Percentiles rank a stretch among this genome's conserved stretches.
Conservation (phyloP, 2,888 invertebrate species). For the Xestia c-nigrum region DNA sequence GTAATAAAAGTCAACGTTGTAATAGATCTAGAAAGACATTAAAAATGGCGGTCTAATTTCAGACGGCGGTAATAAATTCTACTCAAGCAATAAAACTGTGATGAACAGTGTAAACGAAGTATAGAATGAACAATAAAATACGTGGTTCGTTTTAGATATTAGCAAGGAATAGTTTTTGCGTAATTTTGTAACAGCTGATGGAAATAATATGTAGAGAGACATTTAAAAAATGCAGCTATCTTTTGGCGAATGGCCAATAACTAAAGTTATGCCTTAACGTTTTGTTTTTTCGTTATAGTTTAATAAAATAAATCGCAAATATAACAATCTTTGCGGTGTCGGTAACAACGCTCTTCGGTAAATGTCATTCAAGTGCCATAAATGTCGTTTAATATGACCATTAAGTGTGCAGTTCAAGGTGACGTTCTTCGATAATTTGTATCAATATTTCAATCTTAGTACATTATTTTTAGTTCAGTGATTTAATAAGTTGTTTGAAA, state of each 20-base stretch:
- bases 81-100: slow-evolving; percentile 37
- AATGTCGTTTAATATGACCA: neutral
- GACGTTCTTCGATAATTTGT: too few species aligned
- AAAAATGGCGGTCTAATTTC: slow-evolving; percentile 47
- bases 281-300: neutral
- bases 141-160: slow-evolving; percentile 23
- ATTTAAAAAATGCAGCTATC: neutral
- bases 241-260: neutral
- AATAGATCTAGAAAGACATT: slow-evolving; percentile 44
- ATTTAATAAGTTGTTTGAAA: too few species aligned
- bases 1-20: slow-evolving; percentile 35
- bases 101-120: slow-evolving; percentile 38
- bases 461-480: too few species aligned
- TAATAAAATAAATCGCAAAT: neutral
- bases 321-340: neutral
- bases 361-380: neutral
- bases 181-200: neutral
- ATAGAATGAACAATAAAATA: slow-evolving; percentile 30
- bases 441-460: too few species aligned
- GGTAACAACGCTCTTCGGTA: neutral
- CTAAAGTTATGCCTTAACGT: neutral
- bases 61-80: slow-evolving; percentile 42
- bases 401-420: too few species aligned
- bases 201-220: neutral
- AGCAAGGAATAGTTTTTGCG: neutral